phyloP scores from a whole-genome alignment of 2,113 vertebrate species.

The Canis aureus region DNA sequence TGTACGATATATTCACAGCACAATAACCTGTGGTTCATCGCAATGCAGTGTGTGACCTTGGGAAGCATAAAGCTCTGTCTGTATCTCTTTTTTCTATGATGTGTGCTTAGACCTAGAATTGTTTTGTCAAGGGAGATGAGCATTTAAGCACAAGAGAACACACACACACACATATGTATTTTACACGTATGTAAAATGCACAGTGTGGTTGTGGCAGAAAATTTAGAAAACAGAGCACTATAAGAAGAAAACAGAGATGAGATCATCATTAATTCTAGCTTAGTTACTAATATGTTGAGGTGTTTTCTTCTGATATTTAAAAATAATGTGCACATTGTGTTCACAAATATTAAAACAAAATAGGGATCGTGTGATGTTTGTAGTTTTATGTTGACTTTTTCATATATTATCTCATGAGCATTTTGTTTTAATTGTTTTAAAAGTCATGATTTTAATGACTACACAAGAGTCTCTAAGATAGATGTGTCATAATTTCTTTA shows the following conservation, averaged over 20 bases:
- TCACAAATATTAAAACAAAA: neutral
- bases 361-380: neutral
- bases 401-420: neutral
- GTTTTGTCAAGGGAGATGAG: neutral
- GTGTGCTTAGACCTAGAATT: constrained; percentile 34
- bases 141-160: neutral
- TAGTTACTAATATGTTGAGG: neutral
- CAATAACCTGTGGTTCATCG: neutral
- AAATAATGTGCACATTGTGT: neutral
- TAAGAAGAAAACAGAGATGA: neutral
- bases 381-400: neutral
- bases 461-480: neutral
- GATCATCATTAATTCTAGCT: neutral
- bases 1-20: neutral
- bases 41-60: neutral
- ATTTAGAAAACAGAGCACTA: neutral
- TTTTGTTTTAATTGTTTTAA: neutral
- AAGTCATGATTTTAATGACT: neutral
- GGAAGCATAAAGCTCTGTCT: neutral
- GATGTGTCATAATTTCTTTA: neutral
- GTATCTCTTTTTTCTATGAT: neutral
- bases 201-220: neutral
- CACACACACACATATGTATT: neutral
- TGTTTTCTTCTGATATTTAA: neutral
- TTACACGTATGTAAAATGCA: neutral